Base-by-base conservation (phyloP, 1,140 invertebrate species). In the Hyles vespertilio region DNA sequence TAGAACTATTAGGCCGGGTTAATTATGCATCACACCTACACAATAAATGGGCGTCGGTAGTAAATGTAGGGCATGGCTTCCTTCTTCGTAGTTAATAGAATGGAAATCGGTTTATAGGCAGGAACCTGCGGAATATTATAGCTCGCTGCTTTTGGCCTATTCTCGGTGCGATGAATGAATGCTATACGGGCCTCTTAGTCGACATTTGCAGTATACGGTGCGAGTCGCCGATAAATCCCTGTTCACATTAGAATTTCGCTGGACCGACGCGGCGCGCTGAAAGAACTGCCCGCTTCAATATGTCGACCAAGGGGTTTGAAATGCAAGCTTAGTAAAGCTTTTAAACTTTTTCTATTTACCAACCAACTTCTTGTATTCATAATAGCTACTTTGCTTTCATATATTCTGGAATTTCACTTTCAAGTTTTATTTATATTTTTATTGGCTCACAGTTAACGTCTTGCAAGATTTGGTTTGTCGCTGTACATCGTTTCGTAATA, bases 241-340 rank as follows among this genome's bases (percentile, higher is more conserved):
- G 66, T 58, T 34, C 63, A 64, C 62, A 67, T 72, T 72, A 67
- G 59, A 69, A 62, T 72, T 65, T 63, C 53, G 57, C 53, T 51
- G 57, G 60, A 67, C 64, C 57, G 47, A 58, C 61, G 55, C 57
- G 48, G 51, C 34, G n/a, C n/a, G 2, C 59, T 55, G 65, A 61
- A 63, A 60, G 65, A 66, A 60, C 44, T 56, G 22, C 34, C 40
- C 40, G 40, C 57, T 63, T 55, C 49, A 63, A 59, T 63, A 63
- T 63, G 60, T 50, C 34, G 45, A 48, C 33, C 55, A 46, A 54
- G 45, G 34, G 22, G 53, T 22, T 47, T 32, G 36, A 63, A 63
- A 47, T 51, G 57, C 58, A 36, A 63, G 46, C 57, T 45, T 22
- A 55, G 47, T 53, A 56, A 58, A 55, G 61, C 51, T 63, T 63